Evolutionary conservation across 2,888 invertebrate genomes (phyloP).

Genomic region (Eristalinus aeneus): DNA sequence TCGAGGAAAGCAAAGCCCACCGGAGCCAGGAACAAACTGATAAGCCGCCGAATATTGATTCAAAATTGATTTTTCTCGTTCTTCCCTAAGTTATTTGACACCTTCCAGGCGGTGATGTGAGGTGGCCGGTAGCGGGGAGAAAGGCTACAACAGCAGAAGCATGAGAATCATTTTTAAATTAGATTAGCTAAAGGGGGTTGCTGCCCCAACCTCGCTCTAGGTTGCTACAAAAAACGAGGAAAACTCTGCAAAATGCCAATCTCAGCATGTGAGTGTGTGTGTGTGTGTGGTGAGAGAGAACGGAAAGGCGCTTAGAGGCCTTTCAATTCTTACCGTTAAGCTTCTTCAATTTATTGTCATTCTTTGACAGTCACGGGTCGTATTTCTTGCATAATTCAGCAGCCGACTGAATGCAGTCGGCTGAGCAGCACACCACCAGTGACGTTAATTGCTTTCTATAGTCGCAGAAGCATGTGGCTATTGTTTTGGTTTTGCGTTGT

Average conservation of each 20-base stretch:
- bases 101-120: constrained; percentile 11
- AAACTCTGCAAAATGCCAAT: constrained; percentile 21
- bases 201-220: not conserved
- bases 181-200: constrained; percentile 60
- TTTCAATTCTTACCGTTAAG: constrained; percentile 24
- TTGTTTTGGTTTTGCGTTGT: constrained; percentile 11
- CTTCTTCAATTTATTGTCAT: constrained; percentile 49
- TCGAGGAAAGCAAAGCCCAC: constrained; percentile 25
- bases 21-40: constrained; percentile 53
- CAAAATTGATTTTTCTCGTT: constrained; percentile 64
- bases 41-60: constrained; percentile 49
- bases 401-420: constrained; percentile 41
- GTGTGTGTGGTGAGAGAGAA: too few relatives aligned
- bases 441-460: constrained; percentile 62
- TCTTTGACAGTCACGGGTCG: constrained; percentile 61
- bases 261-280: constrained; percentile 8
- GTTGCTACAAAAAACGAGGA: not conserved
- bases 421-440: constrained; percentile 42
- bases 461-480: not conserved
- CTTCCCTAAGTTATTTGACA: constrained; percentile 58
- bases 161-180: constrained; percentile 51
- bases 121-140: not conserved
- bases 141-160: not conserved
- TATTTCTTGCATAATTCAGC: constrained; percentile 65
- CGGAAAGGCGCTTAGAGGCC: constrained; percentile 9